phyloP scores from a whole-genome alignment of 1,140 invertebrate species.

The Homalodisca vitripennis region DNA sequence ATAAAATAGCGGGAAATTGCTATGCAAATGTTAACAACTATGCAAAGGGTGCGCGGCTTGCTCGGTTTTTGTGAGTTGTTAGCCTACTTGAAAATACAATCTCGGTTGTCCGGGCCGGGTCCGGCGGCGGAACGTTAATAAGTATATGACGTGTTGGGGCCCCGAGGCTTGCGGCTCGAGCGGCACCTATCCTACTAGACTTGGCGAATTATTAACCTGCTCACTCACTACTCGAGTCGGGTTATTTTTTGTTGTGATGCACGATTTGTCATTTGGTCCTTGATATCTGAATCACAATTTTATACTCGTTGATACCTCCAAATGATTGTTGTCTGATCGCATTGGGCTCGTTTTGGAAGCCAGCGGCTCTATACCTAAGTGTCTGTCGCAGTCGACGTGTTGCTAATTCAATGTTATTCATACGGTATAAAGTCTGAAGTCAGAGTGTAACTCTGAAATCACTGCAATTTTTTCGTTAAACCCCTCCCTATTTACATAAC shows the following conservation, averaged over 20 bases:
- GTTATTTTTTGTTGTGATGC: not conserved
- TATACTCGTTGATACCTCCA: no score
- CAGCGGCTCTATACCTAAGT: no score
- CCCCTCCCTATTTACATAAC: no score
- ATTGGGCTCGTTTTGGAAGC: no score
- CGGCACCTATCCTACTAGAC: not conserved
- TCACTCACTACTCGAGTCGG: not conserved
- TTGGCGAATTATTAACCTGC: not conserved
- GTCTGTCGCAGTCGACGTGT: no score
- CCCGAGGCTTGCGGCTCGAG: not conserved
- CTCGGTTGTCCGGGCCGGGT: not conserved
- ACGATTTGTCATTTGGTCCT: not conserved
- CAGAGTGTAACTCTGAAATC: no score
- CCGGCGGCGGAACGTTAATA: not conserved
- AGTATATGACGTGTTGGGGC: not conserved
- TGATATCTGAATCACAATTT: conserved; percentile 1
- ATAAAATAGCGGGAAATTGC: conserved; percentile 3
- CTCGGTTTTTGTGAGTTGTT: not conserved
- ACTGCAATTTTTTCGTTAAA: no score
- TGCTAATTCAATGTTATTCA: no score
- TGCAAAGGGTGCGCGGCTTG: no score
- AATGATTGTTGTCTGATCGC: no score
- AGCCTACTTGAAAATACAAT: conserved; percentile 22
- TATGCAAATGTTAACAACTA: conserved; percentile 13
- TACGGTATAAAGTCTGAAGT: no score